A percentile compares a stretch with the other conserved stretches of the same genome.
Conservation (phyloP, 2,797 vertebrate species). For the Chaunax sp. region DNA sequence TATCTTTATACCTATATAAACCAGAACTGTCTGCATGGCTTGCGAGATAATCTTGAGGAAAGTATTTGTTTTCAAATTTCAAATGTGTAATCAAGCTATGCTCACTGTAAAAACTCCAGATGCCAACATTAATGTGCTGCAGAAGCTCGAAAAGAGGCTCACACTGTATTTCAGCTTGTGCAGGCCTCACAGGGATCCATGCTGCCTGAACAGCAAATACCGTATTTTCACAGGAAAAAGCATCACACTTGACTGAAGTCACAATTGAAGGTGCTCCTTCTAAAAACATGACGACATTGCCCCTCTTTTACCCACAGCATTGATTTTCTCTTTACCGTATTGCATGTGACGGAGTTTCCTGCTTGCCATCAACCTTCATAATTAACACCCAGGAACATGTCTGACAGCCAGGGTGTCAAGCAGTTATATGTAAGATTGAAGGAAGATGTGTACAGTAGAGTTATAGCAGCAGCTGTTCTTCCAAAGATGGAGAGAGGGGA, state of each 20-base stretch:
- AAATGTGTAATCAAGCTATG: neutral
- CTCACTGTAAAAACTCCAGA: conserved; percentile 15
- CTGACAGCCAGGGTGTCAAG: conserved; percentile 69
- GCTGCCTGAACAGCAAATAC: neutral
- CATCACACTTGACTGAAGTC: neutral
- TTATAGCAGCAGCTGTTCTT: conserved; percentile 92
- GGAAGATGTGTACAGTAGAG: conserved; percentile 83
- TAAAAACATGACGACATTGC: neutral
- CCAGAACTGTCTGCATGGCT: neutral
- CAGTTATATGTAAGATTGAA: conserved; percentile 71
- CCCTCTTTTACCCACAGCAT: conserved; percentile 11
- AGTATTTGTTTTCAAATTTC: neutral
- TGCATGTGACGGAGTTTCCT: conserved; percentile 33
- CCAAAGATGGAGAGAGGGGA: conserved; percentile 60
- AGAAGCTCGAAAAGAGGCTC: conserved; percentile 1
- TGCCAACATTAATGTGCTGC: neutral
- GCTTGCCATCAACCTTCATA: conserved; percentile 42
- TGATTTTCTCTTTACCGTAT: conserved; percentile 29
- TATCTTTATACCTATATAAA: neutral
- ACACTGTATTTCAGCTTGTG: neutral
- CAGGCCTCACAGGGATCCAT: neutral
- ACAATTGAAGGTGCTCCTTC: neutral
- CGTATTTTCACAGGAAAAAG: neutral
- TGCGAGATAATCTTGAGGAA: neutral
- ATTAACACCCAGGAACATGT: conserved; percentile 42